phyloP scores from a whole-genome alignment of 1,140 invertebrate genomes.

The Cyclargus thomasi region DNA sequence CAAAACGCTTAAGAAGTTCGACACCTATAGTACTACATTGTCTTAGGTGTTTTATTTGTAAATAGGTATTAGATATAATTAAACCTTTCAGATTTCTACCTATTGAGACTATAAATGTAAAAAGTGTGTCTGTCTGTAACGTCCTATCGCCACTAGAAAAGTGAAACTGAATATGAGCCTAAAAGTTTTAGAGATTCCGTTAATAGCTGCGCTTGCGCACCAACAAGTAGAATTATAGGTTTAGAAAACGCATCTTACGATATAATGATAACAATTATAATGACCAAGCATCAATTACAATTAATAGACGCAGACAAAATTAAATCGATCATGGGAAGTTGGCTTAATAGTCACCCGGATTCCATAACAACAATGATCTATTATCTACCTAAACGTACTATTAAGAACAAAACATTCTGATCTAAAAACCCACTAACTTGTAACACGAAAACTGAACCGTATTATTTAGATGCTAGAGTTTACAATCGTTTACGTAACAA shows the following conservation, averaged over 20 bases:
- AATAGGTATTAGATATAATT: background rate
- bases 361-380: constrained; percentile 6
- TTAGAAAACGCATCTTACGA: background rate
- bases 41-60: background rate
- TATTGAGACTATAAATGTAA: too few relatives aligned
- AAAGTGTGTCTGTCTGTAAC: too few relatives aligned
- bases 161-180: too few relatives aligned
- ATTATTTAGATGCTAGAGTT: background rate
- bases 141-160: too few relatives aligned
- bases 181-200: background rate
- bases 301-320: background rate
- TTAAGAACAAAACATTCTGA: constrained; percentile 8
- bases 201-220: background rate
- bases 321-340: constrained; percentile 2
- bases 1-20: background rate
- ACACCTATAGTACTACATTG: background rate
- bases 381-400: constrained; percentile 8
- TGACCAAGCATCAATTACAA: background rate
- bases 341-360: background rate
- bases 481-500: constrained; percentile 19
- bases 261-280: background rate
- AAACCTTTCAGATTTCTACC: too few relatives aligned
- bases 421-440: background rate
- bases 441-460: background rate
- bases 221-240: background rate